A percentile compares a stretch with the other conserved stretches of the same genome.
Conservation (phyloP, 2,888 invertebrate genomes). For the Trilocha varians region DNA sequence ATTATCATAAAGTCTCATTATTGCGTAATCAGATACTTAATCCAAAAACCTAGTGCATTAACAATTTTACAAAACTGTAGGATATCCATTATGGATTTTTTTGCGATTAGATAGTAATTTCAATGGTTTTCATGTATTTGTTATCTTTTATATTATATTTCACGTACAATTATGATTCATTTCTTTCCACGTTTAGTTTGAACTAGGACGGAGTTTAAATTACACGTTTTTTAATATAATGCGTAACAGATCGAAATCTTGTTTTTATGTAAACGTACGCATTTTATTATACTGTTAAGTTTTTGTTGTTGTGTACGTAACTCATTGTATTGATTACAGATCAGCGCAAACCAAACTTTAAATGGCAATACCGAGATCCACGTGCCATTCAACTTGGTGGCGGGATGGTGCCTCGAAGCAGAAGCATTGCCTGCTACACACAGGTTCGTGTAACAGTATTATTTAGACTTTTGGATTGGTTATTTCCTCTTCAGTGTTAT, state of each 20-base stretch:
- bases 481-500: too few relatives aligned
- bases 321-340: constrained; percentile 34
- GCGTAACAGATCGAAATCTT: not conserved
- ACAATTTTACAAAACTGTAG: not conserved
- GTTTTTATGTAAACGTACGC: not conserved
- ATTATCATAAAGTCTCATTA: too few relatives aligned
- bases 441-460: too few relatives aligned
- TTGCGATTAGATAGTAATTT: not conserved
- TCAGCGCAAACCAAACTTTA: constrained; percentile 65
- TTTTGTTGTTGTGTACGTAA: not conserved
- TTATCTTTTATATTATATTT: not conserved
- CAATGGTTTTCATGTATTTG: not conserved
- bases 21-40: too few relatives aligned
- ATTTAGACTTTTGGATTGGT: too few relatives aligned
- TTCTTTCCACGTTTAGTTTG: too few relatives aligned
- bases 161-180: too few relatives aligned
- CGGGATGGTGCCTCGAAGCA: constrained; percentile 96
- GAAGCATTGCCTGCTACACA: constrained; percentile 81
- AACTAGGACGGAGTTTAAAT: too few relatives aligned
- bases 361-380: constrained; percentile 69
- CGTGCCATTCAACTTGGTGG: constrained; percentile 86
- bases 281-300: not conserved
- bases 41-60: not conserved
- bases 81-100: not conserved
- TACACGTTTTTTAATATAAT: too few relatives aligned